Conservation (phyloP, 2,797 vertebrate species). For the Enteromius viviparus region DNA sequence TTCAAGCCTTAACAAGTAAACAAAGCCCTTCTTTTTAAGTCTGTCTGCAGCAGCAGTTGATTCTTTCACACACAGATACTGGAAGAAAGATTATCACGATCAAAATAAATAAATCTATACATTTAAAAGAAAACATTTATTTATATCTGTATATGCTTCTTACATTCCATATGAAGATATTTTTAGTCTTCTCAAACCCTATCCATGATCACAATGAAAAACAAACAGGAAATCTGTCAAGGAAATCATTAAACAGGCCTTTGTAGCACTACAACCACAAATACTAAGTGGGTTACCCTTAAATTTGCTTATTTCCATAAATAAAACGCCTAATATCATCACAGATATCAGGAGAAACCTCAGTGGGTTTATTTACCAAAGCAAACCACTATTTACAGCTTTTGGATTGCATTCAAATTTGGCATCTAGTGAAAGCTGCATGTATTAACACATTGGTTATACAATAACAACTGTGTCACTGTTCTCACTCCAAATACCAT, state of each 20-base stretch:
- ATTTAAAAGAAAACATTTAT: neutral
- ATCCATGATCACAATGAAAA: neutral
- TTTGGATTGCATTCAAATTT: constrained; percentile 57
- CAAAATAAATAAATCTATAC: neutral
- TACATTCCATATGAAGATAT: neutral
- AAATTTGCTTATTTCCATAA: neutral
- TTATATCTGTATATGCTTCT: neutral
- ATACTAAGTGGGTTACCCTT: constrained; percentile 1
- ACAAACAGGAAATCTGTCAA: neutral
- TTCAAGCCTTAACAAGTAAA: constrained; percentile 38
- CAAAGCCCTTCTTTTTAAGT: neutral
- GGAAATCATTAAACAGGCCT: neutral
- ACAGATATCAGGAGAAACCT: neutral
- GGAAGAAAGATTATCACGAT: neutral
- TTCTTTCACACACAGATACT: neutral
- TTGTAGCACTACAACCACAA: neutral
- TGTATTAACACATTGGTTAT: constrained; percentile 54
- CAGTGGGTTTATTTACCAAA: constrained; percentile 2
- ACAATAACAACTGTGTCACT: constrained; percentile 57
- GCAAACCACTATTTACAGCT: constrained; percentile 32
- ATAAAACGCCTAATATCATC: neutral
- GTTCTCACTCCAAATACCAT: constrained; percentile 54
- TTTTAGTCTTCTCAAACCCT: neutral
- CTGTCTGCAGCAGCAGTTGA: constrained; percentile 4
- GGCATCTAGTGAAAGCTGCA: constrained; percentile 41